Percentiles rank a stretch among this genome's conserved stretches.
These are phyloP conservation scores for Aphidius ervi DNA, from an alignment of 1,140 invertebrate species.

Conservation along the genomic window DNA sequence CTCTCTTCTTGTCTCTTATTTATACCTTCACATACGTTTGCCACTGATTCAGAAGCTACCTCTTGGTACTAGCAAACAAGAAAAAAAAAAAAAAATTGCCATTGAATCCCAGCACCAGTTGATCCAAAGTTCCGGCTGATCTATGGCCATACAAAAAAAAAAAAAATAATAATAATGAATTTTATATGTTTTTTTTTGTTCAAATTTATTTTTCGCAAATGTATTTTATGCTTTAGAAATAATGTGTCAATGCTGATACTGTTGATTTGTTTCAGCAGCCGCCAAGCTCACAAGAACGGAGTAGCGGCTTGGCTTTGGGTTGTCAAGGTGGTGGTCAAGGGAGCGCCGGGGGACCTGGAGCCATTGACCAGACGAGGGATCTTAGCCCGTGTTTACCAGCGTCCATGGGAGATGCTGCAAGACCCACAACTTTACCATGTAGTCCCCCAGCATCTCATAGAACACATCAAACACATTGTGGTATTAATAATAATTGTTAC, in stretches of 20 bases:
- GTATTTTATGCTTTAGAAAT: background rate
- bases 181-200: no score
- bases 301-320: constrained; percentile 50
- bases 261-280: constrained; percentile 46
- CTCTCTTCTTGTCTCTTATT: constrained; percentile 10
- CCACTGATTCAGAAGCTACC: constrained; percentile 6
- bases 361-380: constrained; percentile 67
- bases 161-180: no score
- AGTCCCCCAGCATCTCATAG: constrained; percentile 47
- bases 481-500: constrained; percentile 52
- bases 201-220: no score
- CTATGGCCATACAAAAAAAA: no score
- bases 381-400: constrained; percentile 67
- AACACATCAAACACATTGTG: constrained; percentile 48
- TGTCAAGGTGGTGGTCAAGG: constrained; percentile 45
- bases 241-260: background rate
- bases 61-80: background rate
- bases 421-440: constrained; percentile 48
- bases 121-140: no score
- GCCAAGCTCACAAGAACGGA: constrained; percentile 51
- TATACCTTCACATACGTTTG: constrained; percentile 3
- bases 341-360: constrained; percentile 54
- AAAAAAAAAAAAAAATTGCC: background rate
- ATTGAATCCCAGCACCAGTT: background rate
- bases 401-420: constrained; percentile 59